Conservation (phyloP, 2,797 vertebrate species). For the Gambusia yucatana region DNA sequence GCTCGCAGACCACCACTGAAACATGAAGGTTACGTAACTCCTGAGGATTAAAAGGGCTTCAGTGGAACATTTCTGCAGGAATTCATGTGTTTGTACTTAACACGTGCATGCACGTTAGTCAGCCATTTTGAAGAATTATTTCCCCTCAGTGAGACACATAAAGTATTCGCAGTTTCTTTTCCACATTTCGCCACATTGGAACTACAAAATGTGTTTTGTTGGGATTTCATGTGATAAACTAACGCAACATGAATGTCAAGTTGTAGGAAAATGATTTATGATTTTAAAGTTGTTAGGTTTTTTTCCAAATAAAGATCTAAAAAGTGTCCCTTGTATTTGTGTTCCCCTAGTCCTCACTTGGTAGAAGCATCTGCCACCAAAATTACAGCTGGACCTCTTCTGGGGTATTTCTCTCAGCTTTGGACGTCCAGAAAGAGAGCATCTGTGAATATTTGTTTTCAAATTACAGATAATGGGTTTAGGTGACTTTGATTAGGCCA, state of each 20-base stretch:
- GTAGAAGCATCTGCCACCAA: neutral
- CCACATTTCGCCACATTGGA: neutral
- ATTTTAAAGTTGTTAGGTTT: neutral
- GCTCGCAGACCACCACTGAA: slow-evolving; percentile 20
- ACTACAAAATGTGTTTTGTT: neutral
- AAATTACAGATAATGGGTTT: neutral
- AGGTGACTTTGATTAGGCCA: neutral
- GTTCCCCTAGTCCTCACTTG: neutral
- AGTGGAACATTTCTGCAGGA: slow-evolving; percentile 27
- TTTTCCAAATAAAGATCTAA: neutral
- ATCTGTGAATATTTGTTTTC: neutral
- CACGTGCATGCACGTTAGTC: slow-evolving; percentile 1
- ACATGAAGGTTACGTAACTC: slow-evolving; percentile 49
- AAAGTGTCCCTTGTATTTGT: neutral
- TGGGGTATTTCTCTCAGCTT: neutral
- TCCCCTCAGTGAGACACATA: neutral
- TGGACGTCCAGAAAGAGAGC: neutral
- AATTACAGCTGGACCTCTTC: neutral
- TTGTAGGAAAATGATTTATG: neutral
- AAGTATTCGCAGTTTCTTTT: neutral
- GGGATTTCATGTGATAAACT: neutral
- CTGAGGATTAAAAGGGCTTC: slow-evolving; percentile 25
- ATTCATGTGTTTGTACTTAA: slow-evolving; percentile 8
- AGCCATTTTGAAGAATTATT: slow-evolving; percentile 5
- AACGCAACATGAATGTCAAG: neutral